A percentile compares a stretch with the other conserved stretches of the same genome.
Conservation (phyloP, 2,113 vertebrate genomes). For the Cyprinodon tularosa region DNA sequence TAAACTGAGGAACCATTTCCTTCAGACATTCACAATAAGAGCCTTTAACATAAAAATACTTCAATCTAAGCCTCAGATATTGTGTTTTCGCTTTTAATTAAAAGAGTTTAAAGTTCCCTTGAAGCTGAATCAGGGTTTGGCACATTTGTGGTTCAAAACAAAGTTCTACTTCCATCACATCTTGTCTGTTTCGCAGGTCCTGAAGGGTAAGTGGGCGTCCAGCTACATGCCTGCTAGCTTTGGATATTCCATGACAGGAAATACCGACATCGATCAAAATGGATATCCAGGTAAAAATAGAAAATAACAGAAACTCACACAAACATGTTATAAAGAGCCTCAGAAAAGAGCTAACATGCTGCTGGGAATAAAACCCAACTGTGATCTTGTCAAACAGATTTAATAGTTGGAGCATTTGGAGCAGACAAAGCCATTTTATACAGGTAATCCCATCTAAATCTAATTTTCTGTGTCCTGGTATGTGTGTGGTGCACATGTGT, state of each 20-base stretch:
- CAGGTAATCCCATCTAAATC: conserved; percentile 78
- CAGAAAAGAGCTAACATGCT: conserved; percentile 10
- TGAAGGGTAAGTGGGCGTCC: conserved; percentile 91
- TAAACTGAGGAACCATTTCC: background rate
- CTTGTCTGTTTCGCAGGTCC: conserved; percentile 64
- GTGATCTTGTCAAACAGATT: conserved; percentile 79
- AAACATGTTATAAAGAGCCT: background rate
- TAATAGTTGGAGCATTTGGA: conserved; percentile 95
- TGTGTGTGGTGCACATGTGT: conserved; percentile 18
- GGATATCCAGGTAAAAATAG: conserved; percentile 89
- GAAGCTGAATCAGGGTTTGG: background rate
- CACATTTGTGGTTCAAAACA: background rate
- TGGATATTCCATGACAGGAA: conserved; percentile 93
- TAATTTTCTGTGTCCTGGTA: conserved; percentile 7
- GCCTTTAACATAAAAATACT: background rate
- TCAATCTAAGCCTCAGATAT: too few relatives aligned
- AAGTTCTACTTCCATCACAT: background rate
- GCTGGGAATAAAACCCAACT: conserved; percentile 34
- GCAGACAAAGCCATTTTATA: conserved; percentile 93
- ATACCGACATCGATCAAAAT: conserved; percentile 92
- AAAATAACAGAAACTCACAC: conserved; percentile 16
- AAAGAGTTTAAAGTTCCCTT: background rate
- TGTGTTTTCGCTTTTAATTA: too few relatives aligned
- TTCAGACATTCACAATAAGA: background rate
- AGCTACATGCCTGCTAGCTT: conserved; percentile 93